Percentiles rank a stretch among this genome's conserved stretches.
phyloP scores from a whole-genome alignment of 2,888 invertebrate species.

The Andrena praecox region DNA sequence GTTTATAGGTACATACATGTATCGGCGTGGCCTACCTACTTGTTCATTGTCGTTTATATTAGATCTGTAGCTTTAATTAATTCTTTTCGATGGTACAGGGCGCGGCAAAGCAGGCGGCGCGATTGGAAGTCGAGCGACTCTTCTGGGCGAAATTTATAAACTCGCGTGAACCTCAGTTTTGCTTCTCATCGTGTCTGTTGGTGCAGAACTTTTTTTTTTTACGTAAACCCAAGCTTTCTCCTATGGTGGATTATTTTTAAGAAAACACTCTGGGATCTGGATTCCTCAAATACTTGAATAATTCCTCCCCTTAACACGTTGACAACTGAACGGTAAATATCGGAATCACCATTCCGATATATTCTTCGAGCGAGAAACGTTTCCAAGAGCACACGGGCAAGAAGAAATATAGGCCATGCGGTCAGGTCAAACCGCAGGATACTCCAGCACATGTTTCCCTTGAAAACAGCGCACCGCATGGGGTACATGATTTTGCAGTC shows the following conservation, averaged over 20 bases:
- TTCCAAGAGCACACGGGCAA: background rate
- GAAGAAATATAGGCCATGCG: constrained; percentile 19
- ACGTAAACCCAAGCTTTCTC: background rate
- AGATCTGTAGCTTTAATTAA: constrained; percentile 64
- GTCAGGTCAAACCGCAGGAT: constrained; percentile 4
- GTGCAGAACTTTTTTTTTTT: too few species aligned
- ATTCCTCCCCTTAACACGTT: too few species aligned
- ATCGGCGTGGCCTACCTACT: constrained; percentile 74
- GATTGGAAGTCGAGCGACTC: background rate
- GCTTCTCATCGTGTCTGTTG: background rate
- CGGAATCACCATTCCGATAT: too few species aligned
- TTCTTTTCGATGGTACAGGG: constrained; percentile 36
- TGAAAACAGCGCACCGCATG: background rate
- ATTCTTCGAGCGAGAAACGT: background rate
- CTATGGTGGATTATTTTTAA: background rate
- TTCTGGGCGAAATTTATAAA: background rate
- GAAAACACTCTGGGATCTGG: background rate
- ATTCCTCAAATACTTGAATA: too few species aligned
- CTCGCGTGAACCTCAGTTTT: background rate
- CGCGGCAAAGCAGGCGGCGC: constrained; percentile 21
- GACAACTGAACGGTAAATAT: too few species aligned
- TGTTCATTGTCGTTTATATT: constrained; percentile 75
- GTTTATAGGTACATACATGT: constrained; percentile 71
- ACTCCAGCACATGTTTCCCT: background rate
- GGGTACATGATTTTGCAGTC: background rate